Conservation (phyloP, 2,797 vertebrate species). For the Muraenolepis orangiensis region DNA sequence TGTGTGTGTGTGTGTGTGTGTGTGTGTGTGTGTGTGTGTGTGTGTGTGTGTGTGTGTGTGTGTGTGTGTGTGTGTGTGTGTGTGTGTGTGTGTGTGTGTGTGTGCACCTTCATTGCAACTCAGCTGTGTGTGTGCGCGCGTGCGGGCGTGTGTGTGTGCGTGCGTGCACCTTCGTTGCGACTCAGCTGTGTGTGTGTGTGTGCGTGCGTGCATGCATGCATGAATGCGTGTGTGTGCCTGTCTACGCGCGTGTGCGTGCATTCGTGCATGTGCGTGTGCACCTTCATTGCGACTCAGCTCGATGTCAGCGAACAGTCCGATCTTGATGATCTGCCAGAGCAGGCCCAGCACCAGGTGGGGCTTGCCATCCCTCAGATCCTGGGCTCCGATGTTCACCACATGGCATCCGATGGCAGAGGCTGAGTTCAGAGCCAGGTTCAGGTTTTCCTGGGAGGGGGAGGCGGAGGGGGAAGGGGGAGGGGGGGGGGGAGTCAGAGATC, state of each 20-base stretch:
- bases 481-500: background rate
- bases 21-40: no score
- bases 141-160: no score
- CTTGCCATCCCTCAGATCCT: conserved; percentile 91
- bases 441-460: conserved; percentile 82
- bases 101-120: conserved; percentile 90
- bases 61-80: background rate
- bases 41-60: no score
- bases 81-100: background rate
- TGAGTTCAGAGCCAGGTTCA: conserved; percentile 95
- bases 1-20: no score
- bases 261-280: conserved; percentile 38
- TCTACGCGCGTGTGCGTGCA: background rate
- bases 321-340: conserved; percentile 98
- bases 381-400: conserved; percentile 95
- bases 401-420: conserved; percentile 96
- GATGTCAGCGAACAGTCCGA: conserved; percentile 92
- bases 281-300: conserved; percentile 95
- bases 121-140: conserved; percentile 63
- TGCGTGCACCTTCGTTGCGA: no score
- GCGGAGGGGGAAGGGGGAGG: conserved; percentile 3
- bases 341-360: conserved; percentile 93
- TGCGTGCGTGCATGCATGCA: no score
- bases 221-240: background rate
- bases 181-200: no score